These are phyloP conservation scores for Eilema depressum DNA, from an alignment of 2,888 invertebrate genomes.

Conservation along the genomic window DNA sequence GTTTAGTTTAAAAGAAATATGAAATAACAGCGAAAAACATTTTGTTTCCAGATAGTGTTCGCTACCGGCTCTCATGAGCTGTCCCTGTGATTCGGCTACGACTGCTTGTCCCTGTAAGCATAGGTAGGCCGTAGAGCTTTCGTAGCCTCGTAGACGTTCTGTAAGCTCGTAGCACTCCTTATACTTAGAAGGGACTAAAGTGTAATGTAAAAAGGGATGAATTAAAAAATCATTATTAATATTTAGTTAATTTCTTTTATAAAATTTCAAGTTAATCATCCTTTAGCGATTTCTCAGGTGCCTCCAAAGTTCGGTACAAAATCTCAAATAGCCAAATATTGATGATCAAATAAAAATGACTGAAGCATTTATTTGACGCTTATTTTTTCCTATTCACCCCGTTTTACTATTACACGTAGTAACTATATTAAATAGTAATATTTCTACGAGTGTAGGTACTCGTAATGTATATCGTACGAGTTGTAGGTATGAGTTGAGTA, in stretches of 20 bases:
- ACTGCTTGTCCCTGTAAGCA: conserved; percentile 50
- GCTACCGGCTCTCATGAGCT: conserved; percentile 53
- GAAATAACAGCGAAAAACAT: conserved; percentile 19
- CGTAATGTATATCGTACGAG: too few species aligned
- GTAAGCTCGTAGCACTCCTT: conserved; percentile 8
- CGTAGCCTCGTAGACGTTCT: conserved; percentile 42
- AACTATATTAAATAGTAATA: too few species aligned
- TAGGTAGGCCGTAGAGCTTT: conserved; percentile 57
- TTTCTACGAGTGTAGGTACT: too few species aligned
- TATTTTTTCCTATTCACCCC: too few species aligned
- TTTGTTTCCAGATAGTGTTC: conserved; percentile 46
- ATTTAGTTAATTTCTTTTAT: background rate
- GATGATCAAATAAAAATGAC: too few species aligned
- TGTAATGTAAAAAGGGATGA: background rate
- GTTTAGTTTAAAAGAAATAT: background rate
- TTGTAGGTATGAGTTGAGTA: too few species aligned
- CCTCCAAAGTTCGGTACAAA: too few species aligned
- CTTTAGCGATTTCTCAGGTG: too few species aligned
- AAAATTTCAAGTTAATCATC: too few species aligned
- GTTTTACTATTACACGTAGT: too few species aligned
- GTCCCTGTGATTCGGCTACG: conserved; percentile 51
- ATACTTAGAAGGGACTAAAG: background rate
- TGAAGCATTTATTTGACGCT: too few species aligned
- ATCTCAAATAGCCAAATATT: too few species aligned
- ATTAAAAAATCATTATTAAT: background rate